phyloP scores from a whole-genome alignment of 2,113 vertebrate species.

The Lagopus leucura region DNA sequence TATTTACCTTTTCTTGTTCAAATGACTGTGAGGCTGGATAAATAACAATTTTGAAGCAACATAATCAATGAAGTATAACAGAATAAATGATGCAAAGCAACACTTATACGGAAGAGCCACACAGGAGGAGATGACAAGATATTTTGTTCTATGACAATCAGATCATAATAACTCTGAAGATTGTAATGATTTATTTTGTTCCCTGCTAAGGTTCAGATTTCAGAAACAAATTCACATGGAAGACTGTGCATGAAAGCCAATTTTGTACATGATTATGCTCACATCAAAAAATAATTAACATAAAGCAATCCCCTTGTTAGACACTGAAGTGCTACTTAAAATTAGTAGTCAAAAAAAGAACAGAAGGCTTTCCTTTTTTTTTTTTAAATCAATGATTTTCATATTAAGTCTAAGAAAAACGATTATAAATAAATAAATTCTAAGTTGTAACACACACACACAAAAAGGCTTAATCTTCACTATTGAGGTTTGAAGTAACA shows the following conservation, averaged over 20 bases:
- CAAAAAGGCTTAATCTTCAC: neutral
- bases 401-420: neutral
- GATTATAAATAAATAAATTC: neutral
- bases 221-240: slow-evolving; percentile 31
- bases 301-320: slow-evolving; percentile 52
- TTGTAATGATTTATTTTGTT: neutral
- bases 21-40: slow-evolving; percentile 12
- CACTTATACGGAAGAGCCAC: neutral
- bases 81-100: slow-evolving; percentile 20
- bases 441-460: neutral
- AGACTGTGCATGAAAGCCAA: slow-evolving; percentile 49
- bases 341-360: slow-evolving; percentile 28
- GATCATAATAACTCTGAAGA: slow-evolving; percentile 42
- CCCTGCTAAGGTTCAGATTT: slow-evolving; percentile 40
- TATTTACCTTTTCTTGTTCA: slow-evolving; percentile 17
- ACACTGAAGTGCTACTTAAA: slow-evolving; percentile 46
- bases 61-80: slow-evolving; percentile 18
- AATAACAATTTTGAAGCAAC: slow-evolving; percentile 30
- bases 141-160: slow-evolving; percentile 32
- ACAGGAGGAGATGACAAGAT: slow-evolving; percentile 20
- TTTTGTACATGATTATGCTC: slow-evolving; percentile 41
- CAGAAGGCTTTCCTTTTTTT: neutral
- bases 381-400: slow-evolving; percentile 10
- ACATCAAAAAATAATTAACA: slow-evolving; percentile 71
- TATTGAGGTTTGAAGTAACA: neutral